Conservation (phyloP, 2,113 vertebrate species). For the Eublepharis macularius region DNA sequence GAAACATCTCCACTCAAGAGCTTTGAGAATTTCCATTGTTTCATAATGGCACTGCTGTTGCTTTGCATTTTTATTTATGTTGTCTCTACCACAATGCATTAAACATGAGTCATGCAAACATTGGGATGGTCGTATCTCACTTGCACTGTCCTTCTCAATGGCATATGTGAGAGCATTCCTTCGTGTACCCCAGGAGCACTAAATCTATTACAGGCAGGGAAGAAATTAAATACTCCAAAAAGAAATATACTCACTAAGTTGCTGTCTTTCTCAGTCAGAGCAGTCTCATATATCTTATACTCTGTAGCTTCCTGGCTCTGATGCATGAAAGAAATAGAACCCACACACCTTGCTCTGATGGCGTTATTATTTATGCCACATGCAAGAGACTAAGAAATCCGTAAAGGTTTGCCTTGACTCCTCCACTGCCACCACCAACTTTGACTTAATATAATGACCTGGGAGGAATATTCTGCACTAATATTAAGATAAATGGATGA, state of each 20-base stretch:
- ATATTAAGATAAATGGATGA: not conserved
- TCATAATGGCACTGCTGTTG: not conserved
- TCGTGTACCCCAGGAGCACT: not conserved
- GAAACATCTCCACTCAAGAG: slow-evolving; percentile 13
- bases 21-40: not conserved
- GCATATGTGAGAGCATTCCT: not conserved
- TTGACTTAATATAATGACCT: slow-evolving; percentile 31
- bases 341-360: not conserved
- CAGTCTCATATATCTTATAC: slow-evolving; percentile 30
- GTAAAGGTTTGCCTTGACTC: slow-evolving; percentile 28
- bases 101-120: slow-evolving; percentile 16
- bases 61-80: not conserved
- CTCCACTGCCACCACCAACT: slow-evolving; percentile 1
- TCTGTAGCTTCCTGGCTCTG: slow-evolving; percentile 6
- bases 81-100: not conserved
- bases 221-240: slow-evolving; percentile 45
- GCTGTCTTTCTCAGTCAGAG: slow-evolving; percentile 7
- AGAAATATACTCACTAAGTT: slow-evolving; percentile 30
- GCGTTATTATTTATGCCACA: slow-evolving; percentile 38
- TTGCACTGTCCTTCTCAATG: not conserved
- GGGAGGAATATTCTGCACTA: slow-evolving; percentile 42
- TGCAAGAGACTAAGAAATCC: slow-evolving; percentile 2
- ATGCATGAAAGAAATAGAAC: slow-evolving; percentile 2
- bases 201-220: slow-evolving; percentile 28
- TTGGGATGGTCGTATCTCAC: slow-evolving; percentile 5